Conservation (phyloP, 2,113 vertebrate species). For the Tragelaphus scriptus region DNA sequence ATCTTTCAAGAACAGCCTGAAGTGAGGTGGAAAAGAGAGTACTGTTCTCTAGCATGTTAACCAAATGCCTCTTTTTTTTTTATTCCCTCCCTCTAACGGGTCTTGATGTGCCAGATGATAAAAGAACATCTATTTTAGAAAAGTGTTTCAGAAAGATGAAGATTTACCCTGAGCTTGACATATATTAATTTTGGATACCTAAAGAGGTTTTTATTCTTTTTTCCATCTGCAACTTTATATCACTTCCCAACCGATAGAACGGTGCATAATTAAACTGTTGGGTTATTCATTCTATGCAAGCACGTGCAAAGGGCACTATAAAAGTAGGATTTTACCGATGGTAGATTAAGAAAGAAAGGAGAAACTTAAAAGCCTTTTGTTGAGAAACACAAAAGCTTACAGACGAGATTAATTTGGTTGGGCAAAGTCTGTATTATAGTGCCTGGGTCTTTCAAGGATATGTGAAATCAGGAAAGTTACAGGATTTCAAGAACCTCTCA, state of each 20-base stretch:
- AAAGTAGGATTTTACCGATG: constrained; percentile 82
- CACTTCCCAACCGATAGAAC: constrained; percentile 78
- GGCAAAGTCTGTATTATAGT: constrained; percentile 56
- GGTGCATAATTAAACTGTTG: constrained; percentile 82
- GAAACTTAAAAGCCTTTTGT: constrained; percentile 77
- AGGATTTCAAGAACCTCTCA: constrained; percentile 54
- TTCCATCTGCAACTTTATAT: constrained; percentile 81
- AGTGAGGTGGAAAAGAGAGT: constrained; percentile 81
- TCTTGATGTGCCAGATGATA: constrained; percentile 80
- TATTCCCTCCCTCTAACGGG: constrained; percentile 60
- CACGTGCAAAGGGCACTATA: constrained; percentile 82
- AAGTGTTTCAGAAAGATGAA: constrained; percentile 83
- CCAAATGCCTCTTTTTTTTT: constrained; percentile 73
- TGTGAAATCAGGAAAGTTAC: constrained; percentile 56
- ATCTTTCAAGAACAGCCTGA: constrained; percentile 87
- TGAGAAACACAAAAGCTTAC: constrained; percentile 75
- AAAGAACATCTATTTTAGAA: constrained; percentile 85
- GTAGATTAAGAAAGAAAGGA: constrained; percentile 80
- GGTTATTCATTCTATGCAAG: constrained; percentile 84
- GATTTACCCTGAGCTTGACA: constrained; percentile 84
- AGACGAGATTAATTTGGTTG: constrained; percentile 78
- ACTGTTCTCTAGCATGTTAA: constrained; percentile 82
- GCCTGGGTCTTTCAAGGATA: constrained; percentile 55
- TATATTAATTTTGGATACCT: constrained; percentile 85
- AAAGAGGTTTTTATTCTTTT: constrained; percentile 81